Percentiles rank a stretch among this genome's conserved stretches.
Evolutionary conservation across 2,113 vertebrate species (phyloP).

Genomic region (Macheiramphus alcinus): DNA sequence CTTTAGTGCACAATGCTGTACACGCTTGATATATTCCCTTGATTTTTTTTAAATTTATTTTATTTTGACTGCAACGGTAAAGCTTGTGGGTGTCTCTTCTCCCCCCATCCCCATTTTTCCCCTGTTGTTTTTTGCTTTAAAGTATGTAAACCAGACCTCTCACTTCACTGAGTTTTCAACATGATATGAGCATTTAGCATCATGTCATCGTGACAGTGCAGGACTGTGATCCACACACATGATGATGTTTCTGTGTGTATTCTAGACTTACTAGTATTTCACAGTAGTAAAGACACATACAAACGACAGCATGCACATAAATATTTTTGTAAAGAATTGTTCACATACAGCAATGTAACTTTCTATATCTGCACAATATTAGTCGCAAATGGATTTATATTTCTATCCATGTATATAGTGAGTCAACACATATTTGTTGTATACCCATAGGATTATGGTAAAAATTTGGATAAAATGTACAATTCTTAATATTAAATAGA

Average conservation of each 20-base stretch:
- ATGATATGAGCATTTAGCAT: neutral
- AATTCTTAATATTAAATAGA: neutral
- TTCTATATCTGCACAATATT: neutral
- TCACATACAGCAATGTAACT: neutral
- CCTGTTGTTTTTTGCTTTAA: neutral
- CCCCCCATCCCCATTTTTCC: rapidly evolving
- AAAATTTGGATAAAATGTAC: neutral
- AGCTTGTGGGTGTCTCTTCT: neutral
- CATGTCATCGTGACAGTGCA: neutral
- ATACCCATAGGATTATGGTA: neutral
- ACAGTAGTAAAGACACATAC: neutral
- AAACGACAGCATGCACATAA: neutral
- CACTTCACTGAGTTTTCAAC: neutral
- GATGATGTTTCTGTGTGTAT: neutral
- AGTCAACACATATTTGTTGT: neutral
- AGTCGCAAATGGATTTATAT: neutral
- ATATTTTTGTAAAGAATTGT: neutral
- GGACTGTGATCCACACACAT: neutral
- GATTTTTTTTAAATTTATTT: neutral
- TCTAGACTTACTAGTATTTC: neutral
- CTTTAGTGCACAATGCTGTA: neutral
- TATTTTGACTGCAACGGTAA: neutral
- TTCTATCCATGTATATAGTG: neutral
- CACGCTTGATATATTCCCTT: neutral
- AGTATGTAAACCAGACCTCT: neutral